phyloP scores from a whole-genome alignment of 1,140 invertebrate genomes.

The Trinorchestia longiramus region DNA sequence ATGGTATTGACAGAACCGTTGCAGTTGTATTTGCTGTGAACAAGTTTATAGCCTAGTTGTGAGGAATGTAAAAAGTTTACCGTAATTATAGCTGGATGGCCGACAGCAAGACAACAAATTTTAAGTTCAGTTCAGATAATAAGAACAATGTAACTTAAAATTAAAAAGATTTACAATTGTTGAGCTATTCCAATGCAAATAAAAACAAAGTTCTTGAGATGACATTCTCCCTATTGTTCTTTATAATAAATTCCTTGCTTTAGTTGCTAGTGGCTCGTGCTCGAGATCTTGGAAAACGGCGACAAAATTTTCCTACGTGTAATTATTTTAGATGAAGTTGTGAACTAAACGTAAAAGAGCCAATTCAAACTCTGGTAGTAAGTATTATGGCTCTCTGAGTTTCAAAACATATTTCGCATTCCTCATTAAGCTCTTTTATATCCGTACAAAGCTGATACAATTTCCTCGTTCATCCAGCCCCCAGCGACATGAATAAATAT shows the following conservation, averaged over 20 bases:
- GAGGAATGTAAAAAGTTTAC: neutral
- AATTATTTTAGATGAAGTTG: neutral
- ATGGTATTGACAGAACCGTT: neutral
- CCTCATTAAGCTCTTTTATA: neutral
- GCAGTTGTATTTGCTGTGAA: neutral
- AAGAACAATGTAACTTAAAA: neutral
- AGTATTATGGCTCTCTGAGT: neutral
- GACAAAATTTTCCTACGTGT: neutral
- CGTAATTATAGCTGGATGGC: neutral
- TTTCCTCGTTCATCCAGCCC: neutral
- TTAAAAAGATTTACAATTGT: neutral
- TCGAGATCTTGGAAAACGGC: neutral
- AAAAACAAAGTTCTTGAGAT: neutral
- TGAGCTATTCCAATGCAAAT: neutral
- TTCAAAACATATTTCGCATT: neutral
- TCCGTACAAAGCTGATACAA: neutral
- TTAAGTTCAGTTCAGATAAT: neutral
- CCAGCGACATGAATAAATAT: neutral
- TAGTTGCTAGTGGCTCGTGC: neutral
- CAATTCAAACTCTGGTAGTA: neutral
- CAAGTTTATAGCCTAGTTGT: neutral
- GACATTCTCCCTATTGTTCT: neutral
- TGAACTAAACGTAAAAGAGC: neutral
- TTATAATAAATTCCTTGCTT: neutral
- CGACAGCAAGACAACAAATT: no score